Conservation (phyloP, 2,113 vertebrate species). For the Corvus hawaiiensis region DNA sequence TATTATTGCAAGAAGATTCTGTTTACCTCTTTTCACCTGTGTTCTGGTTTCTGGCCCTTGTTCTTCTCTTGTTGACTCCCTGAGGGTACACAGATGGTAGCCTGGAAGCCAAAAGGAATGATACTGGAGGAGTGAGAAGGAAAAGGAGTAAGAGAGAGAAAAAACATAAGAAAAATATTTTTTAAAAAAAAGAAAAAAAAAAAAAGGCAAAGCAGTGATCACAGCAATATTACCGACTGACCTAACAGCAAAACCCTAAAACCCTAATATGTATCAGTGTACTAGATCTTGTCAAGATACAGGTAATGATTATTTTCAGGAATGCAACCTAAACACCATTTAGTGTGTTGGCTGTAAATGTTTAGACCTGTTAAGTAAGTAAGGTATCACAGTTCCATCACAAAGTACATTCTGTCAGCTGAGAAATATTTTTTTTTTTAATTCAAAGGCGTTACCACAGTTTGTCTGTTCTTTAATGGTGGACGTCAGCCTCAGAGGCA, state of each 20-base stretch:
- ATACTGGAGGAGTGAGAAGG: neutral
- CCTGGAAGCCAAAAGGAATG: constrained; percentile 21
- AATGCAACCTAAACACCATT: constrained; percentile 1
- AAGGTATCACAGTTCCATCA: neutral
- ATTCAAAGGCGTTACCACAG: neutral
- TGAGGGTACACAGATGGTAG: constrained; percentile 51
- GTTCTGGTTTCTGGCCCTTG: constrained; percentile 11
- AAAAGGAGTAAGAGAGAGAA: neutral
- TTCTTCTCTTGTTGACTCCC: constrained; percentile 12
- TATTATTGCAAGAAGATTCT: neutral
- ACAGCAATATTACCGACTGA: neutral
- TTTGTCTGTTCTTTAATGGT: neutral
- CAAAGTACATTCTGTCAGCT: neutral
- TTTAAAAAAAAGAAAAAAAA: too few species aligned
- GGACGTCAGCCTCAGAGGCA: neutral
- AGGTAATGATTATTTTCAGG: constrained; percentile 10
- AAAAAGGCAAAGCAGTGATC: neutral
- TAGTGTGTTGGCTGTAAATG: neutral
- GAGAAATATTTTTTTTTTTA: neutral
- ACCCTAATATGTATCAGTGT: neutral
- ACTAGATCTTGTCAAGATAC: constrained; percentile 26
- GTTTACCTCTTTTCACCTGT: constrained; percentile 44
- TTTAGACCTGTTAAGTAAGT: neutral
- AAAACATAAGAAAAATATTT: neutral
- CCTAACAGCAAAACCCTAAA: neutral